Conservation (phyloP, 1,140 invertebrate species). For the Micrasema longulum region DNA sequence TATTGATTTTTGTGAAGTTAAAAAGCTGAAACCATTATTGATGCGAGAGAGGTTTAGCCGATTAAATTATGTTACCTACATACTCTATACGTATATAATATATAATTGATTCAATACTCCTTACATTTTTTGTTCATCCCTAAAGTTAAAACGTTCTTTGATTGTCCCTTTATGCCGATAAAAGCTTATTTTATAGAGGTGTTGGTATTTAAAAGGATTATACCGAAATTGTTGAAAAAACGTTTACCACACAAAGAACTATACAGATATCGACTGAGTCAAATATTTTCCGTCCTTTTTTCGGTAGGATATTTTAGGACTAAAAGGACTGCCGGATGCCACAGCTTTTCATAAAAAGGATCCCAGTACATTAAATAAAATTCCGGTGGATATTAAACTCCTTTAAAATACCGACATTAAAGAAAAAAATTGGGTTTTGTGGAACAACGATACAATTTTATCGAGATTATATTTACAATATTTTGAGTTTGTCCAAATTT, state of each 20-base stretch:
- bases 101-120: too few relatives aligned
- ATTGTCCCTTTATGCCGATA: conserved; percentile 17
- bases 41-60: too few relatives aligned
- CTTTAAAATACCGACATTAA: conserved; percentile 1
- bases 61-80: too few relatives aligned
- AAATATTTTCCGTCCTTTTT: conserved; percentile 17
- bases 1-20: too few relatives aligned
- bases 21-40: too few relatives aligned
- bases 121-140: neutral
- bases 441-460: too few relatives aligned
- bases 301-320: conserved; percentile 5
- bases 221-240: conserved; percentile 10
- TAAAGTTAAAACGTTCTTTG: conserved; percentile 5
- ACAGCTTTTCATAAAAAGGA: conserved; percentile 12
- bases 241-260: conserved; percentile 14
- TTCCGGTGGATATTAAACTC: conserved; percentile 43
- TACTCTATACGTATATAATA: too few relatives aligned
- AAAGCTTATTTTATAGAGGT: conserved; percentile 39
- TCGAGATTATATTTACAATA: too few relatives aligned
- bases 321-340: conserved; percentile 32
- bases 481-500: too few relatives aligned
- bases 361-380: conserved; percentile 37
- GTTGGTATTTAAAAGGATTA: conserved; percentile 24
- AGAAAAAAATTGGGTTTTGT: too few relatives aligned
- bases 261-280: neutral